Conservation (phyloP, 2,113 vertebrate species). For the Plestiodon gilberti region DNA sequence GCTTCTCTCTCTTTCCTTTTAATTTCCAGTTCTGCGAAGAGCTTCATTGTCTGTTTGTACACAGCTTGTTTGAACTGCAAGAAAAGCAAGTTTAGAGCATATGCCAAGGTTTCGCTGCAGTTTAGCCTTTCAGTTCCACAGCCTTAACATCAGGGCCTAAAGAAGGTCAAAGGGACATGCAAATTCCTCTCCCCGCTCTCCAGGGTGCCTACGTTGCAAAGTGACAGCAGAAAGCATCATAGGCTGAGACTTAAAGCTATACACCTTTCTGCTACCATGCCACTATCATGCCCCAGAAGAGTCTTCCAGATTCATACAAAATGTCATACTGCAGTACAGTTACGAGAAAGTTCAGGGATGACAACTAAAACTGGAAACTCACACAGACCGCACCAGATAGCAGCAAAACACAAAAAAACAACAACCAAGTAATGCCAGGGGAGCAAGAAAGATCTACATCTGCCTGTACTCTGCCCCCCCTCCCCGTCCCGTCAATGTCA, state of each 20-base stretch:
- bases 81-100: slow-evolving; percentile 50
- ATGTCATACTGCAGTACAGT: not conserved
- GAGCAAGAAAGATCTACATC: not conserved
- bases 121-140: not conserved
- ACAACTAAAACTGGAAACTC: not conserved
- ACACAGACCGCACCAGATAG: not conserved
- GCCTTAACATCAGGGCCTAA: not conserved
- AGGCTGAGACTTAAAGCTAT: not conserved
- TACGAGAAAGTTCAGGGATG: not conserved
- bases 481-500: not conserved
- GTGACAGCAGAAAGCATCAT: not conserved
- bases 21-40: slow-evolving; percentile 98
- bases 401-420: not conserved
- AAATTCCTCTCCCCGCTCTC: not conserved
- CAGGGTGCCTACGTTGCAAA: not conserved
- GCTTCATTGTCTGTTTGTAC: slow-evolving; percentile 99
- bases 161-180: not conserved
- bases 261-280: accelerated
- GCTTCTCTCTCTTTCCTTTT: slow-evolving; percentile 99
- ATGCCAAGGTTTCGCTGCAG: not conserved
- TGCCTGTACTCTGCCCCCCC: not conserved
- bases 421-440: too few species aligned
- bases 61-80: slow-evolving; percentile 94
- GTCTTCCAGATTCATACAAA: not conserved
- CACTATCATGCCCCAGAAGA: not conserved